Percentiles rank a stretch among this genome's conserved stretches.
phyloP scores from a whole-genome alignment of 2,113 vertebrate species.

The Mastomys coucha region DNA sequence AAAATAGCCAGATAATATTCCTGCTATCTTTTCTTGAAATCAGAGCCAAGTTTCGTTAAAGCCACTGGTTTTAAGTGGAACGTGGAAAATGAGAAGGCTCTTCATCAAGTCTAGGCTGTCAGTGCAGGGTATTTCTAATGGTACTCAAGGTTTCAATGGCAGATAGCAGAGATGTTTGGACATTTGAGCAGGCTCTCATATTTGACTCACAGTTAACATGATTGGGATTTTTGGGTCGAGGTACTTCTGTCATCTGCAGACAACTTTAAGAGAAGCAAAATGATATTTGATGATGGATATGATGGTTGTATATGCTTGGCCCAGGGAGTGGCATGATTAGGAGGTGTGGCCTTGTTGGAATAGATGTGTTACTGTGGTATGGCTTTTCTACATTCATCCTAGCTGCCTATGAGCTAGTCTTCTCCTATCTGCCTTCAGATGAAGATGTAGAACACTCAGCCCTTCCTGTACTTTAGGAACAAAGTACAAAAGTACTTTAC shows the following conservation, averaged over 20 bases:
- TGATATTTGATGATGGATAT: neutral
- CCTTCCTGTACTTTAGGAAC: no score
- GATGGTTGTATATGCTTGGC: no score
- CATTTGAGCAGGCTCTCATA: neutral
- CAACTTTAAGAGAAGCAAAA: neutral
- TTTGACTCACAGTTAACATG: neutral
- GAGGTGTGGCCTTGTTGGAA: no score
- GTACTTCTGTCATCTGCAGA: neutral
- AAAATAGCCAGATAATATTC: neutral
- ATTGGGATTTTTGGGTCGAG: neutral
- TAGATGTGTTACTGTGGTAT: no score
- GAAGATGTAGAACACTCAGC: no score
- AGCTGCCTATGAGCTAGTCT: no score
- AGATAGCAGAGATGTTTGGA: neutral
- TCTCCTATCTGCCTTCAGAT: no score
- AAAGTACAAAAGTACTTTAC: no score
- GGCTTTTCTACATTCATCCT: no score
- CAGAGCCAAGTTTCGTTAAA: neutral
- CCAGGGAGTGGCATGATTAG: no score
- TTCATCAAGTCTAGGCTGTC: neutral
- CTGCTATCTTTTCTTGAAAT: neutral
- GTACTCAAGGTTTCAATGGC: neutral
- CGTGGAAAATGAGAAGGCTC: neutral
- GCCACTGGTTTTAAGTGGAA: neutral
- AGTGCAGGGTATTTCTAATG: neutral